Evolutionary conservation across 2,113 vertebrate species (phyloP).

Genomic region (Xiphorhynchus elegans): DNA sequence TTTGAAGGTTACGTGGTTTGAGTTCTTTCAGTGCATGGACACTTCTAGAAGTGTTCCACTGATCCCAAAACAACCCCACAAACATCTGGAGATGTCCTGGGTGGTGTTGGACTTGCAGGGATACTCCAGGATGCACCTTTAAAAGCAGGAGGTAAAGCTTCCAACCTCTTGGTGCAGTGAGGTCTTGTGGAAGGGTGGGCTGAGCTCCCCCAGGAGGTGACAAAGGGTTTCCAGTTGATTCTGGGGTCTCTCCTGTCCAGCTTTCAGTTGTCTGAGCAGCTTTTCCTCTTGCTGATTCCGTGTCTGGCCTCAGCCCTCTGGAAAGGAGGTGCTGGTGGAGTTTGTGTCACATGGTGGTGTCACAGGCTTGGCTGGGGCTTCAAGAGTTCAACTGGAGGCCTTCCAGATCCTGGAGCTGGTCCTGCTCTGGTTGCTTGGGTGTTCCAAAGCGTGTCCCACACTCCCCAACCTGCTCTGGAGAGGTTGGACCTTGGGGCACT

Average conservation of each 20-base stretch:
- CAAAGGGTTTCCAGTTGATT: not conserved
- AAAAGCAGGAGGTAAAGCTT: not conserved
- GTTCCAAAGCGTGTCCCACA: not conserved
- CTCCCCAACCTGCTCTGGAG: not conserved
- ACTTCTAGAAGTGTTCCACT: not conserved
- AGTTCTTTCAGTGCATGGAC: not conserved
- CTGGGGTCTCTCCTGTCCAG: not conserved
- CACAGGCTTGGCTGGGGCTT: not conserved
- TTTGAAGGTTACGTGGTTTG: not conserved
- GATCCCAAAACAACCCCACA: not conserved
- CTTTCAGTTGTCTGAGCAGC: not conserved
- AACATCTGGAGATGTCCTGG: too few species aligned
- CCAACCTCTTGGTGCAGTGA: rapidly evolving
- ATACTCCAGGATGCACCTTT: not conserved
- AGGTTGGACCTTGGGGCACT: not conserved
- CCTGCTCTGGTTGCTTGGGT: not conserved
- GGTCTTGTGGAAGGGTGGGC: not conserved
- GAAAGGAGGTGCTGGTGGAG: not conserved
- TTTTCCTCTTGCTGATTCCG: not conserved
- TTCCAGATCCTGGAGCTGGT: not conserved
- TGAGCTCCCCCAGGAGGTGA: not conserved
- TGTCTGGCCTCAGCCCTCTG: not conserved
- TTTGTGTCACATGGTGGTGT: not conserved
- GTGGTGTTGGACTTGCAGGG: not conserved
- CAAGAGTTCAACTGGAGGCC: not conserved